phyloP scores from a whole-genome alignment of 2,113 vertebrate species.

The Istiophorus platypterus region DNA sequence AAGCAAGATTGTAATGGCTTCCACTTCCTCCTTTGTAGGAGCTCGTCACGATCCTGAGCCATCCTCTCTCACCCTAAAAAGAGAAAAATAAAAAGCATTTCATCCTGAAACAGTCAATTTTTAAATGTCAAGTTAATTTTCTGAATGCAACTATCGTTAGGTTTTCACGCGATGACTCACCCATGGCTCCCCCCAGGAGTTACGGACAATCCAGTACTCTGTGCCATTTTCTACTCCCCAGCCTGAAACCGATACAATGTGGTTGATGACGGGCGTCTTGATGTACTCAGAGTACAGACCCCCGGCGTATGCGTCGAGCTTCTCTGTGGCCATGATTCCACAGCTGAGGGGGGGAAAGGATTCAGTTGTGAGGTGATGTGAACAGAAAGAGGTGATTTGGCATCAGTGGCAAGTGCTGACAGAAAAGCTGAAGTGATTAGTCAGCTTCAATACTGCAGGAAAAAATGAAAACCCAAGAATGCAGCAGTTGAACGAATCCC shows the following conservation, averaged over 20 bases:
- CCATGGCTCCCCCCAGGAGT: conserved; percentile 95
- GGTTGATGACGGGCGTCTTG: conserved; percentile 81
- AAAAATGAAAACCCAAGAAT: not conserved
- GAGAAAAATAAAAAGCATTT: not conserved
- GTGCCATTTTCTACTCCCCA: conserved; percentile 88
- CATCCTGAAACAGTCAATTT: no score
- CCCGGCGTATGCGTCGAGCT: conserved; percentile 86
- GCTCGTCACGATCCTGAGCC: conserved; percentile 91
- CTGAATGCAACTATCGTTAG: no score
- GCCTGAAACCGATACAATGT: conserved; percentile 89
- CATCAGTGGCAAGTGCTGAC: no score
- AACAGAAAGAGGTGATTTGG: not conserved
- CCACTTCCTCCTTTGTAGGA: conserved; percentile 88
- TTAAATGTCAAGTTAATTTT: conserved; percentile 1
- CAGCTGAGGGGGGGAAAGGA: conserved; percentile 79
- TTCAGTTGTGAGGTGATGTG: not conserved
- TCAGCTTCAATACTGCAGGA: not conserved
- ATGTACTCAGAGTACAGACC: conserved; percentile 88
- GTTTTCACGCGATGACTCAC: conserved; percentile 86
- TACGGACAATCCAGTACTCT: conserved; percentile 93
- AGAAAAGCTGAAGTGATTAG: not conserved
- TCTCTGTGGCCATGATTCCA: conserved; percentile 90
- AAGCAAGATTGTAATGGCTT: conserved; percentile 87
- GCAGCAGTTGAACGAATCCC: not conserved
- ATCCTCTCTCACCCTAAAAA: conserved; percentile 89